Base-by-base conservation (phyloP, 2,113 vertebrate species). In the Bostrychus sinensis region DNA sequence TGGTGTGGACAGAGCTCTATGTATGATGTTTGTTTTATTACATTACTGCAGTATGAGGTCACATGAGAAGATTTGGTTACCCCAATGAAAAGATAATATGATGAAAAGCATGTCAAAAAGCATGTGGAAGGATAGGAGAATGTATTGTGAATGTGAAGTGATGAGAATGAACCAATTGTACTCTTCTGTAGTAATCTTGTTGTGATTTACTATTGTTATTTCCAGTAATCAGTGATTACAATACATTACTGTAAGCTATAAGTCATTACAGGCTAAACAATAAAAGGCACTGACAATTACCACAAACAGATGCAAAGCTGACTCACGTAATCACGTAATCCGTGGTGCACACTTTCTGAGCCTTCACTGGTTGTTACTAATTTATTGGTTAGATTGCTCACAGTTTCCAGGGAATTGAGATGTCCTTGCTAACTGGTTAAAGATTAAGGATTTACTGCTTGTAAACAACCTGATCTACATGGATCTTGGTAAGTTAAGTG, bases 21-120 rank as follows among this genome's bases (percentile, higher is more conserved):
- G 57, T 48, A 60, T 37, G 1, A 56, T 74, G 66, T 53, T 72
- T 62, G 72, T 70, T 70, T 83, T 81, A 70, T 66, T 81, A 75
- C 70, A 58, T 83, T 50, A 46, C 60, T 22, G 7, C 51, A 1
- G 26, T 2, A 51, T 78, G 78, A 85, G 64, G 70, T 84, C 80
- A 85, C 39, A 65, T 4, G 60, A 63, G 70, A 25, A 45, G 42
- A 25, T 46, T 51, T 58, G 50, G 12, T 1, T 75, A 77, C 51
- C 55, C 17, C 34, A 46, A 54, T 66, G 48, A 66, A 46, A 71
- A 65, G 72, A 34, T 7, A 56, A 63, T 61, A 66, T 69, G 38
- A 38, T 63, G 32, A 16, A n/a, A 19, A n/a, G 65, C 63, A 53
- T 38, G 42, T 56, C 41, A 74, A 50, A 73, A 60, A 20, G 64